Base-by-base conservation (phyloP, 2,113 vertebrate species). In the Podarcis muralis region DNA sequence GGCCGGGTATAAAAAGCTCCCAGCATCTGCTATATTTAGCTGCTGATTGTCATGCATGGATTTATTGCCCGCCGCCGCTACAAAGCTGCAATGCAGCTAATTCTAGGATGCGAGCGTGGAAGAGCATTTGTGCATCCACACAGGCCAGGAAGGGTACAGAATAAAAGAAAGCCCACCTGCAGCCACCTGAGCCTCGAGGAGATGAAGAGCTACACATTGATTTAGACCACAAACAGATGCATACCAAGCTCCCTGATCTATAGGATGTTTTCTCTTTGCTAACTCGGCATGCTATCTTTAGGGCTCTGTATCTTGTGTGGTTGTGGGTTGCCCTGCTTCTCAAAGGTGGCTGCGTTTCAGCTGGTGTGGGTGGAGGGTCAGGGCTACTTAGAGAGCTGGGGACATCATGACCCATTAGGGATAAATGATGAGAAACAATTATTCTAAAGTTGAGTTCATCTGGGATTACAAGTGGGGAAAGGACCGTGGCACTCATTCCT, bases 21-120 rank as follows among this genome's bases (percentile, higher is more conserved):
- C 59, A 53, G 80, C 65, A 1, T 5, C 5, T 27, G 72, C 85
- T 90, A 90, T 83, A 83, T 87, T 87, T 87, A 90, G 80, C 74
- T 53, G 13, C 66, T 87, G 85, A 78, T 83, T 79, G 85, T 78
- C 84, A 90, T 83, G 89, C 85, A 78, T 32, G 80, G 85, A 83
- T 87, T 90, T 87, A 90, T 87, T 77, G 71, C 13, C 80, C 65
- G 35, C 65, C 27, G 81, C 65, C 27, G 81, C 89, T 65, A 30
- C 62, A 48, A 71, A 90, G 75, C 89, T 90, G 89, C 85, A 90
- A 87, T 87, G 89, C 89, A 87, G 89, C 85, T 75, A 43, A 72
- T 20, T 32, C 48, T 25, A 71, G 32, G 15, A 77, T 71, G 85
- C 8, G 30, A 30, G 62, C 15, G 32, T 66, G 43, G 40, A 25